These are phyloP conservation scores for Beris morrisii DNA, from an alignment of 2,888 invertebrate genomes.

Conservation along the genomic window DNA sequence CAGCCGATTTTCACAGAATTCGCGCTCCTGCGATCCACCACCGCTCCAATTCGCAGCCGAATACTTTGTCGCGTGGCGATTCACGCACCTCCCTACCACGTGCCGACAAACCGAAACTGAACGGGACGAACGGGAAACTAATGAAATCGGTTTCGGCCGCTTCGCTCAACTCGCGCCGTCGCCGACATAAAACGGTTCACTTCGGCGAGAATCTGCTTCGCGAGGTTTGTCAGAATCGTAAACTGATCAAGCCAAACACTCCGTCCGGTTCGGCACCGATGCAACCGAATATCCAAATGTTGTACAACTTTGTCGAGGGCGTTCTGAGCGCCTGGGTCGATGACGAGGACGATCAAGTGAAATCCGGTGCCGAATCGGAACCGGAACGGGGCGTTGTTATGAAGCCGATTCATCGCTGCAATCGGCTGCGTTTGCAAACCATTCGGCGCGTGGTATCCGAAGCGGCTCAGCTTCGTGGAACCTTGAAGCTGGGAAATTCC, in stretches of 20 bases:
- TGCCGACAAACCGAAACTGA: conserved; percentile 40
- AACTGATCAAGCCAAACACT: conserved; percentile 57
- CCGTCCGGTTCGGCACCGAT: conserved; percentile 57
- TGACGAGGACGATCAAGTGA: conserved; percentile 63
- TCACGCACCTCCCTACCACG: conserved; percentile 49
- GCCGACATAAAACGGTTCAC: conserved; percentile 77
- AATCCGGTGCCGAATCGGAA: conserved; percentile 73
- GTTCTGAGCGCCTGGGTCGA: conserved; percentile 79
- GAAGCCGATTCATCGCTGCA: conserved; percentile 56
- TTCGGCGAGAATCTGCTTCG: conserved; percentile 75
- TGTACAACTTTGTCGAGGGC: conserved; percentile 79
- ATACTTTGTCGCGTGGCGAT: conserved; percentile 53
- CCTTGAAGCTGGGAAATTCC: conserved; percentile 68
- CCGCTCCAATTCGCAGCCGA: conserved; percentile 55
- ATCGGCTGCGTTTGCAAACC: conserved; percentile 68
- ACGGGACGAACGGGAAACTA: conserved; percentile 46
- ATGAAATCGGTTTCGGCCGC: conserved; percentile 63
- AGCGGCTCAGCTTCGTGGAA: conserved; percentile 69
- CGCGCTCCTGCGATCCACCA: conserved; percentile 43
- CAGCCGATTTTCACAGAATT: conserved; percentile 53
- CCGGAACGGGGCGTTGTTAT: conserved; percentile 65
- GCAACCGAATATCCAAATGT: conserved; percentile 77
- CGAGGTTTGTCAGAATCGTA: conserved; percentile 74
- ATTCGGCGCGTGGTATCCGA: conserved; percentile 70
- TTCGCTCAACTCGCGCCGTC: conserved; percentile 67